Percentiles rank a stretch among this genome's conserved stretches.
phyloP scores from a whole-genome alignment of 2,113 vertebrate genomes.

The Pitta sordida region DNA sequence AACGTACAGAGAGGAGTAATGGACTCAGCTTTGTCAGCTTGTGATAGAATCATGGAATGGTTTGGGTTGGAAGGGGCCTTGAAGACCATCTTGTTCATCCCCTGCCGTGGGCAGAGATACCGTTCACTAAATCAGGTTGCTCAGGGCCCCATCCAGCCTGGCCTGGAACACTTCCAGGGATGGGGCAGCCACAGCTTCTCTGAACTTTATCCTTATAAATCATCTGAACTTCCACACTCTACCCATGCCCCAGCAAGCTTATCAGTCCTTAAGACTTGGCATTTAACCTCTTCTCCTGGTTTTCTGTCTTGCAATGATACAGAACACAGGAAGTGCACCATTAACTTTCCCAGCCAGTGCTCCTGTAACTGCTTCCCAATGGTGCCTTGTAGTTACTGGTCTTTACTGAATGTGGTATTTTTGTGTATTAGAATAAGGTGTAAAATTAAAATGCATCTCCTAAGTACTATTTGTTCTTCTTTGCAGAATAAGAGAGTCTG shows the following conservation, averaged over 20 bases:
- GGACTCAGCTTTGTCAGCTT: neutral
- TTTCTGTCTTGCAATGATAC: neutral
- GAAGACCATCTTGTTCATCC: neutral
- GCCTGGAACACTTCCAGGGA: neutral
- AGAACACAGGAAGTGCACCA: neutral
- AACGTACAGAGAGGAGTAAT: neutral
- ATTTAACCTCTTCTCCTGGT: neutral
- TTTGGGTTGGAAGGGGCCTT: neutral
- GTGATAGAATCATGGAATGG: neutral
- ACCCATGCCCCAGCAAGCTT: neutral
- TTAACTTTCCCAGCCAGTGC: neutral
- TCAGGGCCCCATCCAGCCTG: neutral
- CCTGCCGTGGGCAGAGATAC: neutral
- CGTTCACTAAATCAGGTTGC: neutral
- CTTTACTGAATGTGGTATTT: neutral
- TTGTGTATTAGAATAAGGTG: neutral
- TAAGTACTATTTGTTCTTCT: neutral
- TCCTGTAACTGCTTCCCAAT: neutral
- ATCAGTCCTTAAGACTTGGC: neutral
- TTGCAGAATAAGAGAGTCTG: conserved; percentile 17
- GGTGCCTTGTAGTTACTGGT: rapidly evolving
- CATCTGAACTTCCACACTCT: neutral
- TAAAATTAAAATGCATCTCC: neutral
- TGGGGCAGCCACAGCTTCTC: neutral
- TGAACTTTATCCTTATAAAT: neutral